Evolutionary conservation across 35 echinoderm and acorn worm genomes (phyloP).

Genomic region (Diadema setosum): DNA sequence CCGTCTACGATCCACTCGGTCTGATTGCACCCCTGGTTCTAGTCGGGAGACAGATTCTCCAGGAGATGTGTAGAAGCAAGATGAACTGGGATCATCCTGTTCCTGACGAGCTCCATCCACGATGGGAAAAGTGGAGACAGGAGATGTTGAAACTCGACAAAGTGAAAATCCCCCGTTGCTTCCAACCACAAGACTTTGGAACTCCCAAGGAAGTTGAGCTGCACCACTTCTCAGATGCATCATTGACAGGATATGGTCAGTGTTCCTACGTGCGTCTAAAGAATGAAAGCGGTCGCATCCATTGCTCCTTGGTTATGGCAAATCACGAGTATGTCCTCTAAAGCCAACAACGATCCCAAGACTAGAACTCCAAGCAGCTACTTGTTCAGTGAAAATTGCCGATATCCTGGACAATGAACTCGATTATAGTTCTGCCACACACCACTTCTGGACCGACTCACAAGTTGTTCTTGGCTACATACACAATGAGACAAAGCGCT

Average conservation of each 20-base stretch:
- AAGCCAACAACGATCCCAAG: slow-evolving; percentile 19
- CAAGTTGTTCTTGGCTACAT: slow-evolving; percentile 18
- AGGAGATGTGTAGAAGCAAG: slow-evolving; percentile 22
- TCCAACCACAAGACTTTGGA: slow-evolving; percentile 31
- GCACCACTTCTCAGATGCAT: slow-evolving; percentile 51
- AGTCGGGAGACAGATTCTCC: slow-evolving; percentile 28
- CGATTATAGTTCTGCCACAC: background rate
- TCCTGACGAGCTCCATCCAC: background rate
- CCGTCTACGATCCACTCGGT: slow-evolving; percentile 42
- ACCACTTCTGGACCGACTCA: slow-evolving; percentile 31
- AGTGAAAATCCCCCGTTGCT: slow-evolving; percentile 7
- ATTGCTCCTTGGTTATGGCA: slow-evolving; percentile 31
- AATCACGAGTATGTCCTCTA: background rate
- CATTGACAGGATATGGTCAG: slow-evolving; percentile 30
- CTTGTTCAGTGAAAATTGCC: slow-evolving; percentile 11
- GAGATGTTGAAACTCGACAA: slow-evolving; percentile 6
- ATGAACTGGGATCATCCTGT: slow-evolving; percentile 17
- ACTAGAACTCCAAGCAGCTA: slow-evolving; percentile 47
- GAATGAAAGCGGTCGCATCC: background rate
- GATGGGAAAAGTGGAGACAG: slow-evolving; percentile 1
- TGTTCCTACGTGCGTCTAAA: slow-evolving; percentile 22
- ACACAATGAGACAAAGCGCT: slow-evolving; percentile 10
- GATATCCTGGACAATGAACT: slow-evolving; percentile 7
- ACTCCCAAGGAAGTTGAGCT: background rate
- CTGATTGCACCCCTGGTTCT: slow-evolving; percentile 24